Percentiles rank a stretch among this genome's conserved stretches.
These are phyloP conservation scores for Mixornis gularis DNA, from an alignment of 2,113 vertebrate species.

Conservation along the genomic window DNA sequence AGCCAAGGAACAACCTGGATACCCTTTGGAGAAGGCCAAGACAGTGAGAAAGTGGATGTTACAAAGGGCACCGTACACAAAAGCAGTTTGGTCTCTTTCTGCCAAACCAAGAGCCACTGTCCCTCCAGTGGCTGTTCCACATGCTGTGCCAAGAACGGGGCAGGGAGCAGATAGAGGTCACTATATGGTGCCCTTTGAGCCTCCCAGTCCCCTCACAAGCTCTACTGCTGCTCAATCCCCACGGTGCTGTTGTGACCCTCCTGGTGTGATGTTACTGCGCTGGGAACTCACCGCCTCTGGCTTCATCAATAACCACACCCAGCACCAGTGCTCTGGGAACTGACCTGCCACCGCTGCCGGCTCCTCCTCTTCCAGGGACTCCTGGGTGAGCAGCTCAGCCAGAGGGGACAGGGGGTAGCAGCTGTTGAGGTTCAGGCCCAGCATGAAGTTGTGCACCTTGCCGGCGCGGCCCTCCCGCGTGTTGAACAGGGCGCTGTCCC, in stretches of 20 bases:
- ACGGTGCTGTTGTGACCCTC: not conserved
- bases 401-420: conserved; percentile 79
- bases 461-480: conserved; percentile 93
- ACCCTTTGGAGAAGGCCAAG: not conserved
- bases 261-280: accelerated
- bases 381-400: conserved; percentile 50
- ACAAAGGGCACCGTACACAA: not conserved
- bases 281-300: not conserved
- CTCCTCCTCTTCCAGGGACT: conserved; percentile 76
- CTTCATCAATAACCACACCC: accelerated
- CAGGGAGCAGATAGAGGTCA: not conserved
- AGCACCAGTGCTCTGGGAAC: not conserved
- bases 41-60: not conserved
- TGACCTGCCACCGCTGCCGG: conserved; percentile 84
- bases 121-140: not conserved
- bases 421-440: conserved; percentile 91
- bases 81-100: not conserved
- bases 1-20: not conserved
- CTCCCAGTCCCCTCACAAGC: not conserved
- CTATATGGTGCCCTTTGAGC: not conserved
- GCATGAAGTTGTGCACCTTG: conserved; percentile 98
- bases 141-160: not conserved
- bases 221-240: not conserved
- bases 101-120: not conserved
- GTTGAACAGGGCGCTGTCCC: conserved; percentile 89